phyloP scores from a whole-genome alignment of 2,113 vertebrate genomes.

The Ophiodon elongatus region DNA sequence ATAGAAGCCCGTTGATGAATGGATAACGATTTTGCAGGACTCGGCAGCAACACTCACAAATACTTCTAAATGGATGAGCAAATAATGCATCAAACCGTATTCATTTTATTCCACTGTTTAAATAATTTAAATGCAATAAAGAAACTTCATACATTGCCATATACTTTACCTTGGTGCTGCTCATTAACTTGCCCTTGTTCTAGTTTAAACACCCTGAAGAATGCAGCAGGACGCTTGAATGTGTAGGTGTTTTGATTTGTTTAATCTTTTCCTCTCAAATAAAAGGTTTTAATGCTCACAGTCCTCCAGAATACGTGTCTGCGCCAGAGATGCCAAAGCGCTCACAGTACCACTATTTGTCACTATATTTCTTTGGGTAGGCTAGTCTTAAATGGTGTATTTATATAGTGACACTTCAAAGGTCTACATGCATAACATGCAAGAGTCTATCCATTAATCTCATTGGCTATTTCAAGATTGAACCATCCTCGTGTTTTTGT shows the following conservation, averaged over 20 bases:
- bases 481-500: conserved; percentile 9
- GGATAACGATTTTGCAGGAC: not conserved
- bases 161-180: not conserved
- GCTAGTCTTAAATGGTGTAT: not conserved
- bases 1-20: conserved; percentile 16
- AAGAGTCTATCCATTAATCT: conserved; percentile 32
- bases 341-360: not conserved
- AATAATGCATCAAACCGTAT: not conserved
- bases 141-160: not conserved
- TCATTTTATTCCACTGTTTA: not conserved
- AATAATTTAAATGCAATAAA: conserved; percentile 1
- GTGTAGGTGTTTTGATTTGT: not conserved
- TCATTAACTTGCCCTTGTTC: not conserved
- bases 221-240: not conserved
- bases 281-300: not conserved
- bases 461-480: conserved; percentile 23
- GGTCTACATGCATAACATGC: not conserved
- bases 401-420: conserved; percentile 4
- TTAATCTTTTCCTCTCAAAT: conserved; percentile 4
- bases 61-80: not conserved
- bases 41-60: not conserved
- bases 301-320: not conserved
- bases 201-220: not conserved
- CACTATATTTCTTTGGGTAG: not conserved
- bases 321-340: not conserved